Conservation (phyloP, 2,113 vertebrate genomes). For the Gadus macrocephalus region DNA sequence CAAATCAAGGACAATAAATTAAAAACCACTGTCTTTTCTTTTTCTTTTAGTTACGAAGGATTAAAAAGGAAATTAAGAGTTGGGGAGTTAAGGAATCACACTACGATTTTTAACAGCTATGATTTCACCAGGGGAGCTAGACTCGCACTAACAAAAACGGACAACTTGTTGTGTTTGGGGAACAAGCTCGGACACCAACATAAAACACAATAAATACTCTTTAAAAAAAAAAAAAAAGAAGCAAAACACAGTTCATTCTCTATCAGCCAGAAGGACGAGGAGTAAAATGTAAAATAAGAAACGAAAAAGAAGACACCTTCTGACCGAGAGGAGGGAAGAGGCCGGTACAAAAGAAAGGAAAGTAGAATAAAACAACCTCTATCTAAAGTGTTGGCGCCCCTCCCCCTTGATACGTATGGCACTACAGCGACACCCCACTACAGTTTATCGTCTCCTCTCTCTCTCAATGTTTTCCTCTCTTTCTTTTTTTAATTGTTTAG, state of each 20-base stretch:
- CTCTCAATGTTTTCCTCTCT: conserved; percentile 15
- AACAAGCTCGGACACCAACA: conserved; percentile 25
- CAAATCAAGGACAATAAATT: conserved; percentile 57
- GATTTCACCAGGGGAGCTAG: conserved; percentile 58
- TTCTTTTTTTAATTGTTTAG: conserved; percentile 5
- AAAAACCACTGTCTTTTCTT: conserved; percentile 37
- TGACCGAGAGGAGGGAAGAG: conserved; percentile 27
- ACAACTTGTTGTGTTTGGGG: conserved; percentile 59
- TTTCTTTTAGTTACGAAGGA: not conserved
- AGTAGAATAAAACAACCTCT: conserved; percentile 34
- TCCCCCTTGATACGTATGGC: conserved; percentile 69
- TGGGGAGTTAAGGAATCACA: conserved; percentile 43
- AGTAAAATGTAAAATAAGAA: conserved; percentile 22
- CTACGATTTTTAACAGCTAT: conserved; percentile 54
- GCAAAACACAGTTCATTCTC: conserved; percentile 59
- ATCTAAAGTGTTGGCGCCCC: conserved; percentile 39
- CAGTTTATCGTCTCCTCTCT: conserved; percentile 26
- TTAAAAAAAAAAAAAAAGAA: conserved; percentile 58
- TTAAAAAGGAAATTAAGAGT: conserved; percentile 22
- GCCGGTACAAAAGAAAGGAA: conserved; percentile 45
- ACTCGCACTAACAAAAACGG: conserved; percentile 60
- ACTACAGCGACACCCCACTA: conserved; percentile 65
- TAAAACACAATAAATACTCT: conserved; percentile 77
- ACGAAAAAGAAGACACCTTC: conserved; percentile 56
- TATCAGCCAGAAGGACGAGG: conserved; percentile 61